Percentiles rank a stretch among this genome's conserved stretches.
These are phyloP conservation scores for Lepidurus couesii DNA, from an alignment of 1,140 invertebrate species.

Conservation along the genomic window DNA sequence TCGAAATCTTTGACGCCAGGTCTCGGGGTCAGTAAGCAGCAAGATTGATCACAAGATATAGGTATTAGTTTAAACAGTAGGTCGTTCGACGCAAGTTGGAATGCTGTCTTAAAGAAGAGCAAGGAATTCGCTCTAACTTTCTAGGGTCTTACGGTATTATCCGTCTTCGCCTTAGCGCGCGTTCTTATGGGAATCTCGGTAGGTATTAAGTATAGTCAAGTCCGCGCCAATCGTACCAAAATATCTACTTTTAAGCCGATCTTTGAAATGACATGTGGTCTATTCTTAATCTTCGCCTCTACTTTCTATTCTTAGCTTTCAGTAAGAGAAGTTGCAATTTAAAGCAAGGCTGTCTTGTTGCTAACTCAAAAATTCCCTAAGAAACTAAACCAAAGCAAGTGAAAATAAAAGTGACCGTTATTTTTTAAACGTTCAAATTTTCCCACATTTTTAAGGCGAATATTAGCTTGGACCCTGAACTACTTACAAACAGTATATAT, in stretches of 20 bases:
- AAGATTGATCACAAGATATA: neutral
- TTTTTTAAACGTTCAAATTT: neutral
- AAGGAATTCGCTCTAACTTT: neutral
- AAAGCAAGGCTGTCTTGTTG: too few relatives aligned
- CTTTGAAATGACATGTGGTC: neutral
- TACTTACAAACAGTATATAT: too few relatives aligned
- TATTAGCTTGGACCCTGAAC: neutral
- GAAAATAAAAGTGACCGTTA: neutral
- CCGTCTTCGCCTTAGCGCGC: neutral
- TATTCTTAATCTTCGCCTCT: neutral
- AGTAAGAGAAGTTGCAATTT: too few relatives aligned
- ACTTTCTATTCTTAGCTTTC: neutral
- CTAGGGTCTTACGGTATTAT: neutral
- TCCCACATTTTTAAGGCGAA: neutral
- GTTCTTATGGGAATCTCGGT: too few relatives aligned
- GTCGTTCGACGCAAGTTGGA: neutral
- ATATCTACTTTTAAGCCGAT: neutral
- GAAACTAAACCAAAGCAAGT: too few relatives aligned
- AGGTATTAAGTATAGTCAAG: too few relatives aligned
- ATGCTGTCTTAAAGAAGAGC: neutral
- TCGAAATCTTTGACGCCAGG: neutral
- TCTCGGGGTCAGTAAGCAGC: neutral
- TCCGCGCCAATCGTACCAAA: too few relatives aligned
- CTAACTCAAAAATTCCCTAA: too few relatives aligned
- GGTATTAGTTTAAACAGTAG: neutral